Evolutionary conservation across 1,140 invertebrate species (phyloP).

Genomic region (Papilio aristodemus): DNA sequence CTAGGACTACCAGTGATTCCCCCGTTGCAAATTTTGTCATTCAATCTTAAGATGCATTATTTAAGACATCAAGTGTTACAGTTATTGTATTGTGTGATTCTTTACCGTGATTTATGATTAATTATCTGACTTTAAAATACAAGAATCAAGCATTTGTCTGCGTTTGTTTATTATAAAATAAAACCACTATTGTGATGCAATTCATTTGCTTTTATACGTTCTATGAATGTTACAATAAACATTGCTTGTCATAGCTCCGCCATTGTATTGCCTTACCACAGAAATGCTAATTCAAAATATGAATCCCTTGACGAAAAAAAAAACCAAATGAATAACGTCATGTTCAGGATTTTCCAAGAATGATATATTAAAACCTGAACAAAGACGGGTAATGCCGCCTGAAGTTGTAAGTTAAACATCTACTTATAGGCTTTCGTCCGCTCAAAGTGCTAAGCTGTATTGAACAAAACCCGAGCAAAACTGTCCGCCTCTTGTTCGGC

Average conservation of each 20-base stretch:
- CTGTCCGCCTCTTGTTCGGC: slow-evolving; percentile 30
- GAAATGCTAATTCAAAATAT: neutral
- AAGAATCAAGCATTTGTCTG: neutral
- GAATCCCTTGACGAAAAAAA: neutral
- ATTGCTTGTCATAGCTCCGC: neutral
- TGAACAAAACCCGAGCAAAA: slow-evolving; percentile 40
- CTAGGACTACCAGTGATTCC: no score
- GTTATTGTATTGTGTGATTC: neutral
- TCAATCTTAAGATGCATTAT: neutral
- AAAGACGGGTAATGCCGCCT: slow-evolving; percentile 23
- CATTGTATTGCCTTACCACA: neutral
- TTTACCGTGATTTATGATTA: neutral
- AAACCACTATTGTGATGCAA: slow-evolving; percentile 12
- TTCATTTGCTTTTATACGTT: neutral
- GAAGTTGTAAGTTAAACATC: slow-evolving; percentile 34
- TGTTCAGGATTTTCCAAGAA: slow-evolving; percentile 3
- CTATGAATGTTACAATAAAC: slow-evolving; percentile 6
- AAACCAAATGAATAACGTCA: neutral
- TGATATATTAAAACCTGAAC: slow-evolving; percentile 12
- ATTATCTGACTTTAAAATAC: neutral
- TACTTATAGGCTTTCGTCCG: slow-evolving; percentile 41
- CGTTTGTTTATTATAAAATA: slow-evolving; percentile 3
- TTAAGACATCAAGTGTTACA: neutral
- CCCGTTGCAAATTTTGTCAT: no score
- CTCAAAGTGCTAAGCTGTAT: slow-evolving; percentile 40